phyloP scores from a whole-genome alignment of 2,113 vertebrate species.

The Circaetus gallicus region DNA sequence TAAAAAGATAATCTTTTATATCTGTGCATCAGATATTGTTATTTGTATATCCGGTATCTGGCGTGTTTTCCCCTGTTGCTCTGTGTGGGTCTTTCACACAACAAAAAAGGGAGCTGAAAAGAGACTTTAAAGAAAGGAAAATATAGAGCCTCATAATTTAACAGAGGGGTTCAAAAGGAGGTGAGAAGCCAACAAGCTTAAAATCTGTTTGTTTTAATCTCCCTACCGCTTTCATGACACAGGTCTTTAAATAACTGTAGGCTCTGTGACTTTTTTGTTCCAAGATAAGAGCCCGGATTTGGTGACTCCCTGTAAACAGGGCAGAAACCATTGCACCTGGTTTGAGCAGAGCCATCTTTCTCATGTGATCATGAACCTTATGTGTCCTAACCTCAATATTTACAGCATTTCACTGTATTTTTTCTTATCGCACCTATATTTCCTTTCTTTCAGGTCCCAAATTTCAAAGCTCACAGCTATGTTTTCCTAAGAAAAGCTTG shows the following conservation, averaged over 20 bases:
- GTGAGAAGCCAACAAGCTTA: not conserved
- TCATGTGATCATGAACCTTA: not conserved
- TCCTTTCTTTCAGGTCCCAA: not conserved
- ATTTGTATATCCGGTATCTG: slow-evolving; percentile 24
- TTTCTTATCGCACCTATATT: not conserved
- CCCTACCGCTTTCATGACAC: not conserved
- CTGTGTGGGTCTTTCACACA: not conserved
- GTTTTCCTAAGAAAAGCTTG: not conserved
- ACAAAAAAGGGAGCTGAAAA: not conserved
- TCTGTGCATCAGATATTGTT: slow-evolving; percentile 1
- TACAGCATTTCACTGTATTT: not conserved
- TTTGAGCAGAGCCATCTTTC: not conserved
- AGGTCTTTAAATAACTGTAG: not conserved
- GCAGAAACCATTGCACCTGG: not conserved
- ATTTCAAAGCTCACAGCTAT: not conserved
- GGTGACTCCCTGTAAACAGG: not conserved
- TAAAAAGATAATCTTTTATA: not conserved
- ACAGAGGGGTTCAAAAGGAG: not conserved
- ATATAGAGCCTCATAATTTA: not conserved
- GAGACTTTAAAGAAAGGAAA: not conserved
- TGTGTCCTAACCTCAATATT: not conserved
- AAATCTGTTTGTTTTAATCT: slow-evolving; percentile 8
- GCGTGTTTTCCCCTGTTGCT: not conserved
- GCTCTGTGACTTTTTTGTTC: not conserved
- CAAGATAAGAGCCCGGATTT: not conserved